A percentile compares a stretch with the other conserved stretches of the same genome.
These are phyloP conservation scores for Eucriotettix oculatus DNA, from an alignment of 2,888 invertebrate genomes.

Conservation along the genomic window DNA sequence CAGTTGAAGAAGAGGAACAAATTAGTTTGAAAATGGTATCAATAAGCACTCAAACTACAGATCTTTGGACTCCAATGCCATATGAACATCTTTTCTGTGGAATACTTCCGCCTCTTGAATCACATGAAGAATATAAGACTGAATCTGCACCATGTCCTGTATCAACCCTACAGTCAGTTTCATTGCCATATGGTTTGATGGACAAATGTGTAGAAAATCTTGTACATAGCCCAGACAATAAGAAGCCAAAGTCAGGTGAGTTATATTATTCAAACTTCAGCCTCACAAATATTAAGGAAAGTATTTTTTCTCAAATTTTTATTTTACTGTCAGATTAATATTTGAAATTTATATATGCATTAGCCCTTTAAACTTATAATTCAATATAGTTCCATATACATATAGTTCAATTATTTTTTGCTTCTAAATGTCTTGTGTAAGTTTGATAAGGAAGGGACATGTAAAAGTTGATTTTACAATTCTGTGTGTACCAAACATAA, in stretches of 20 bases:
- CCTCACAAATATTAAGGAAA: too few relatives aligned
- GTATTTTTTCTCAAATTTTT: too few relatives aligned
- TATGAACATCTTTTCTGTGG: slow-evolving; percentile 64
- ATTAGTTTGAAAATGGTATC: slow-evolving; percentile 17
- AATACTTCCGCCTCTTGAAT: slow-evolving; percentile 28
- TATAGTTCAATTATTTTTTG: too few relatives aligned
- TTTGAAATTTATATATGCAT: too few relatives aligned
- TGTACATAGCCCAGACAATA: slow-evolving; percentile 5
- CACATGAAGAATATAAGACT: slow-evolving; percentile 11
- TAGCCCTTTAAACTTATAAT: too few relatives aligned
- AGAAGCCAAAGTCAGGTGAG: slow-evolving; percentile 6
- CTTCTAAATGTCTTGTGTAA: too few relatives aligned
- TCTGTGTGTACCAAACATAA: too few relatives aligned
- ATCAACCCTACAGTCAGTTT: slow-evolving; percentile 14
- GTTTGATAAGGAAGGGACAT: too few relatives aligned
- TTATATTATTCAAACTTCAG: not conserved
- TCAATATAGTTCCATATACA: too few relatives aligned
- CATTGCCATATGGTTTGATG: slow-evolving; percentile 39
- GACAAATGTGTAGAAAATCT: slow-evolving; percentile 36
- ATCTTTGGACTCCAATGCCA: slow-evolving; percentile 43
- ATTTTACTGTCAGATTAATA: too few relatives aligned
- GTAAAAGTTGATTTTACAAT: too few relatives aligned
- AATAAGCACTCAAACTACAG: slow-evolving; percentile 47
- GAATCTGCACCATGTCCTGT: slow-evolving; percentile 25
- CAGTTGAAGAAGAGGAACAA: not conserved